Evolutionary conservation across 2,888 invertebrate genomes (phyloP), one percentile per base, ranked within the genome.

Genomic region (Hermaeophaga mercurialis): DNA sequence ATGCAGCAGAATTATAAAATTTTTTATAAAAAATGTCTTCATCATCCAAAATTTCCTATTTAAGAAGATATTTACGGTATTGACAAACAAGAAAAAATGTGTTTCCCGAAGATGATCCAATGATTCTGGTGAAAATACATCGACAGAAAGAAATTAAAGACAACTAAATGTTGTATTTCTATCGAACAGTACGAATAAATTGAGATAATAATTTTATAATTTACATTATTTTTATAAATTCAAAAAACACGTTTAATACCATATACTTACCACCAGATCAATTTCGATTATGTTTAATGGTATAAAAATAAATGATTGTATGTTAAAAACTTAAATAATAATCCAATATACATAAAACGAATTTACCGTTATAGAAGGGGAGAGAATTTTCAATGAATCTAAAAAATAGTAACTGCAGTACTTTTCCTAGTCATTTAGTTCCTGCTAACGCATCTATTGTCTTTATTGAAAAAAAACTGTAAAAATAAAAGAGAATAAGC

Each of bases 401-500:
- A 28, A 22, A n/a, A 28, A 4, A 28, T 28, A 28, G 28, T 28
- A 28, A 28, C 28, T 28, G 2, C 28, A 3, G 4, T 28, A 8
- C 8, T 9, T 2, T 9, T 28, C 28, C 28, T n/a, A 28, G 7
- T 28, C n/a, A 28, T n/a, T 28, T n/a, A 8, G 28, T 9, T 28
- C n/a, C n/a, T 28, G 7, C n/a, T 28, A 3, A 28, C 22, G 22
- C 7, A 5, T 22, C 22, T 22, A 5, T 28, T 28, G 28, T 28
- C 28, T 28, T n/a, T 28, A 2, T 9, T 28, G 28, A 11, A 33
- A 14, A n/a, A n/a, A 33, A 33, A 4, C 14, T 33, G 33, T 33
- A 33, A 33, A 63, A 62, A 61, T 61, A 64, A 65, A 61, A 67
- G 60, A 65, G 54, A 60, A 38, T 50, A 33, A 55, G 39, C 49